Conservation (phyloP, 2,113 vertebrate species). For the Cyanoliseus patagonus region DNA sequence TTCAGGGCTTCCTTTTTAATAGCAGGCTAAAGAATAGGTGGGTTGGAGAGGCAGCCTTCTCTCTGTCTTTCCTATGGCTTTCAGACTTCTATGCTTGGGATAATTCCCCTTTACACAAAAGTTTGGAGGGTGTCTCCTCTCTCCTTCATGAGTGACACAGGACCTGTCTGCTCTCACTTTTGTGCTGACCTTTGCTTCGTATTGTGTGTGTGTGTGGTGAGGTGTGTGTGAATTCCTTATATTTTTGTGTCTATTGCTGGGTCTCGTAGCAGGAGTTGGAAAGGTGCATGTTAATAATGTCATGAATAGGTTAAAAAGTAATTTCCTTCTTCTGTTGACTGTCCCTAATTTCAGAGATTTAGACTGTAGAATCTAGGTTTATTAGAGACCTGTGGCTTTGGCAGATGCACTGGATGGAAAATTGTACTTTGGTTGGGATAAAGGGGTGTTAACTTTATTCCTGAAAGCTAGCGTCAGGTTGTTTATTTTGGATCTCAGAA, state of each 20-base stretch:
- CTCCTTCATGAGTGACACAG: not conserved
- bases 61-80: not conserved
- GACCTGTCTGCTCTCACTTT: not conserved
- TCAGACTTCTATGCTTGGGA: not conserved
- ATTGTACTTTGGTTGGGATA: not conserved
- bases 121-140: not conserved
- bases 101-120: not conserved
- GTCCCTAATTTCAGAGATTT: not conserved
- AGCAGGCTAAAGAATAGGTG: not conserved
- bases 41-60: not conserved
- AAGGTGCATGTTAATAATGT: not conserved
- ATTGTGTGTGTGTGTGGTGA: not conserved
- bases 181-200: not conserved
- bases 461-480: not conserved
- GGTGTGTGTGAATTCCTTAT: not conserved
- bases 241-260: not conserved
- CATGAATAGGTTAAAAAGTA: not conserved
- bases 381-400: not conserved
- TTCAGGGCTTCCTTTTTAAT: not conserved
- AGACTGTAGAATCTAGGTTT: not conserved
- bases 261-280: not conserved
- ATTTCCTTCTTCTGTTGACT: not conserved
- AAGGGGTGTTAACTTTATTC: not conserved
- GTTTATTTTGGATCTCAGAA: constrained; percentile 3
- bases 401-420: not conserved